Evolutionary conservation across 2,797 vertebrate genomes (phyloP).

Genomic region (Hafferia zeledoni): DNA sequence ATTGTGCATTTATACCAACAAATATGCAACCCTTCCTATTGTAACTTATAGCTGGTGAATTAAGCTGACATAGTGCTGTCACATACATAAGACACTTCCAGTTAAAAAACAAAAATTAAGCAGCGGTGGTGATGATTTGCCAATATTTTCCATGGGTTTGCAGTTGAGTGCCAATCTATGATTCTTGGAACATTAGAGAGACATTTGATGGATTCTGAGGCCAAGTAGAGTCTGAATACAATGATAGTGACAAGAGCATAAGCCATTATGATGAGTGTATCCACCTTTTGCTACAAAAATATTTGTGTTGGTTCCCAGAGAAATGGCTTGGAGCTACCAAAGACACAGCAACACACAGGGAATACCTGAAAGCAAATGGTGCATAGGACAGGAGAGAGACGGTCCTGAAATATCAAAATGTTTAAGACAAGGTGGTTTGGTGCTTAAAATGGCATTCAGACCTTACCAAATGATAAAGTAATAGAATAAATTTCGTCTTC

Average conservation of each 20-base stretch:
- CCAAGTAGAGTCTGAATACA: neutral
- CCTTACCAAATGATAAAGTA: neutral
- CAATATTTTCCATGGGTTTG: neutral
- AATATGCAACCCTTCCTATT: neutral
- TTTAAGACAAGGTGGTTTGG: neutral
- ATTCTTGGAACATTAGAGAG: neutral
- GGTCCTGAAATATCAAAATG: neutral
- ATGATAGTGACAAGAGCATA: neutral
- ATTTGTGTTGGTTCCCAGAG: neutral
- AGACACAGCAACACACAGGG: neutral
- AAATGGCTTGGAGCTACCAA: neutral
- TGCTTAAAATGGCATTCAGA: neutral
- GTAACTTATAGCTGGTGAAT: neutral
- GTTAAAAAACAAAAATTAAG: neutral
- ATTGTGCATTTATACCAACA: neutral
- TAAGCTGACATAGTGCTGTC: neutral
- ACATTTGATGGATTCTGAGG: neutral
- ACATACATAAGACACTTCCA: neutral
- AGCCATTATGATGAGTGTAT: neutral
- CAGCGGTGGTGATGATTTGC: neutral
- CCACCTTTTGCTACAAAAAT: neutral
- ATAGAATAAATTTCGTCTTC: neutral
- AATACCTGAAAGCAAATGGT: neutral
- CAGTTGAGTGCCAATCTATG: neutral
- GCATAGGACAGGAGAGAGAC: fast-evolving